Conservation (phyloP, 2,113 vertebrate genomes). For the Calonectris borealis region DNA sequence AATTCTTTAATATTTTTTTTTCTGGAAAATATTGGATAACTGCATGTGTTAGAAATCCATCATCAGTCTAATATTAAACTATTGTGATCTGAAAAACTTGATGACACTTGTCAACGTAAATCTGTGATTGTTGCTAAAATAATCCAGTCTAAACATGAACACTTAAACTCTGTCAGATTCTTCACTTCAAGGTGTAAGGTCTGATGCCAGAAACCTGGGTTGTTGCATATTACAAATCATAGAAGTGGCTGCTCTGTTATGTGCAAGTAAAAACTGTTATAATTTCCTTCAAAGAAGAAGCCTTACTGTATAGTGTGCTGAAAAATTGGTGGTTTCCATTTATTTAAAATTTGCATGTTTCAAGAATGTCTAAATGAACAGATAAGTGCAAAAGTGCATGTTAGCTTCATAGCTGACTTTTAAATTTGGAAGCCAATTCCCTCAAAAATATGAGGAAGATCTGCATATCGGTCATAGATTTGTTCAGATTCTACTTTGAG, state of each 20-base stretch:
- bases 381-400: background rate
- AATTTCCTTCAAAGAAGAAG: background rate
- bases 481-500: background rate
- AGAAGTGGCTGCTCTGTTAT: background rate
- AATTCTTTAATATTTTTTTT: background rate
- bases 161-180: background rate
- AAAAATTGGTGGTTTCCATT: background rate
- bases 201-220: background rate
- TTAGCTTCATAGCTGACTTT: background rate
- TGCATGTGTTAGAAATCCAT: background rate
- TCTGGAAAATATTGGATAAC: background rate
- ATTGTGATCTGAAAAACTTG: background rate
- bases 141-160: background rate
- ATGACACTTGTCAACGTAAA: background rate
- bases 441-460: background rate
- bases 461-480: background rate
- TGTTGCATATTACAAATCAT: background rate
- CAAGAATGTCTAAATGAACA: background rate
- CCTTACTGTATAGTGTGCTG: background rate
- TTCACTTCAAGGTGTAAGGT: background rate
- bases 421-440: background rate
- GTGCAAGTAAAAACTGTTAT: background rate
- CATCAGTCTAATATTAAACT: background rate
- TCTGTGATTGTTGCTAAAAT: background rate
- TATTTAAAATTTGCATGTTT: background rate